Evolutionary conservation across 2,113 vertebrate species (phyloP), one percentile per base, ranked within the genome.

Genomic region (Platysteira castanea): DNA sequence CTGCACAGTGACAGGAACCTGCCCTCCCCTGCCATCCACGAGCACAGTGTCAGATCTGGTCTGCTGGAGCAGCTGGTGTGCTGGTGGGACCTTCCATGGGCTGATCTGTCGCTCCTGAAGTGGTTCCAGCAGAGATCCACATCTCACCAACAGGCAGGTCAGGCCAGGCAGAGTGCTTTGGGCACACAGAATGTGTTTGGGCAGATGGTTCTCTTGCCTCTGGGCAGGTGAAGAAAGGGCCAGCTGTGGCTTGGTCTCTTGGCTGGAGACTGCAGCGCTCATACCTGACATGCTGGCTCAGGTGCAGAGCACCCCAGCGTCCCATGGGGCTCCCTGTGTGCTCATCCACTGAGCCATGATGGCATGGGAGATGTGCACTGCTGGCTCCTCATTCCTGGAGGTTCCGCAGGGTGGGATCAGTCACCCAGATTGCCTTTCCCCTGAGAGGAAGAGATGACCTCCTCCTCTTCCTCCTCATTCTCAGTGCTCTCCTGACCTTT

Each of bases 271-370:
- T 69, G 50, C 60, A 84, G 9, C 0, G 3, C 37, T 78, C 0
- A 0, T 87, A 39, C 50, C 30, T 82, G 74, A 16, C 1, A 0
- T 70, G 71, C 68, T 65, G 57, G n/a, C n/a, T 87, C 42, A 53
- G 50, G n/a, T 13, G 3, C 46, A 22, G 42, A 70, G 65, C 42
- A 68, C 42, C 9, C 26, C 0, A 2, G 52, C 1, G 1, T 61
- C 69, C 69, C 0, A 0, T 73, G 74, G 31, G 13, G 9, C 18
- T n/a, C 13, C 21, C 50, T 67, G 24, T 50, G 47, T 80, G 44
- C 49, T 87, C 0, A 0, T 46, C 50, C 6, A 2, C 60, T 82
- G 64, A 65, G 42, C 52, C 3, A 0, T 31, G 50, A 8, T 47
- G 49, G 23, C 17, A 3, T 23, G 39, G 68, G 65, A 92, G 37